phyloP scores from a whole-genome alignment of 2,113 vertebrate species.

The Scomber japonicus region DNA sequence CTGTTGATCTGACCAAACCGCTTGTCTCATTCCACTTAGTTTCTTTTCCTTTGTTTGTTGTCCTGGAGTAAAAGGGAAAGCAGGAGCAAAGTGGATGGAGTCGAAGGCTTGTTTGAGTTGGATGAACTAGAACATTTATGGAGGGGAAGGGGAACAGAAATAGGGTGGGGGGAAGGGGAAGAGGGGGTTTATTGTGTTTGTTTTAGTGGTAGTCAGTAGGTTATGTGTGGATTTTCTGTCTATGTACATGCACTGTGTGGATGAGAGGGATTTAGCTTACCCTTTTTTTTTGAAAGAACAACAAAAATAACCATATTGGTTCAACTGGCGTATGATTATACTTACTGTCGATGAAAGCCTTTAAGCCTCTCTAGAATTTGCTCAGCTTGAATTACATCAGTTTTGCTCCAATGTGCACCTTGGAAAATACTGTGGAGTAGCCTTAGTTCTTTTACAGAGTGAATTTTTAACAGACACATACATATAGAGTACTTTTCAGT shows the following conservation, averaged over 20 bases:
- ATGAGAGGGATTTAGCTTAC: conserved; percentile 26
- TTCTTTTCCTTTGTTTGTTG: conserved; percentile 39
- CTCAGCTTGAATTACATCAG: conserved; percentile 1
- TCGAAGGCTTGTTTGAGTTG: conserved; percentile 28
- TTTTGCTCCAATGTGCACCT: neutral
- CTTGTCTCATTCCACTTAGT: conserved; percentile 4
- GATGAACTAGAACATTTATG: conserved; percentile 1
- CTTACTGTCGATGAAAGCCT: neutral
- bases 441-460: neutral
- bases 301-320: conserved; percentile 15
- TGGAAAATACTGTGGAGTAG: neutral
- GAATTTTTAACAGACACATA: neutral
- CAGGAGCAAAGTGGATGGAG: conserved; percentile 16
- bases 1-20: conserved; percentile 28
- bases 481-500: neutral
- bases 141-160: neutral
- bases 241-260: neutral
- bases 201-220: conserved; percentile 10
- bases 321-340: conserved; percentile 17
- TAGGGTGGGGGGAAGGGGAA: neutral
- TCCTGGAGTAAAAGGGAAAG: conserved; percentile 12
- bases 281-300: conserved; percentile 23
- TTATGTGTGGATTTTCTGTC: conserved; percentile 14
- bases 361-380: conserved; percentile 4
- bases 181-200: neutral